Evolutionary conservation across 2,797 vertebrate genomes (phyloP), one percentile per base, ranked within the genome.

Genomic region (Sitta carolinensis): DNA sequence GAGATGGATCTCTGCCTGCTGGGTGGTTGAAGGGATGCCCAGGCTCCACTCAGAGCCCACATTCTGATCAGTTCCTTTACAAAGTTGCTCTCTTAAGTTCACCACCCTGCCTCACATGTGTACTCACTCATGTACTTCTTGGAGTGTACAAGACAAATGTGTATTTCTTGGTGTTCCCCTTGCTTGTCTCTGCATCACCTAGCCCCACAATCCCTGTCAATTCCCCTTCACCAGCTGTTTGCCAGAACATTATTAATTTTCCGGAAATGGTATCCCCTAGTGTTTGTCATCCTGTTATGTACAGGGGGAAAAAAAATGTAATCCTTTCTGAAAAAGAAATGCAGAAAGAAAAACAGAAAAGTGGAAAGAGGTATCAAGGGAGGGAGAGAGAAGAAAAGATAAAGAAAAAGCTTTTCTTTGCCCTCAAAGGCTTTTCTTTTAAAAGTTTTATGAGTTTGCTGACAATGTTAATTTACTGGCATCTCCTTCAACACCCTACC

Each of bases 391-490:
- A 78, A 89, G 32, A 57, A 84, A 94, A 96, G 30, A 84, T 81
- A 32, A 96, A 96, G 14, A 96, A 89, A 84, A 75, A 66, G 26
- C 38, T 79, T 90, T 70, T 77, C 70, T 95, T 94, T 89, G 36
- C 51, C 57, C 54, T 94, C 47, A 52, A 79, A 96, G 76, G 54
- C 23, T 75, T 96, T 95, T 95, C 26, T 67, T 95, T 83, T 92
- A 94, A 95, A 96, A 45, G 61, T 96, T 96, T 97, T 96, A 96
- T 92, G 94, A 97, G 50, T 84, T 93, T 89, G 81, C 93, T 97
- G 96, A 97, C 94, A 96, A 93, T 50, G 47, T 83, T 88, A 69
- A 96, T 95, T 96, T 95, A 91, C 51, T 48, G 36, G 68, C 64
- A 66, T 94, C 84, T 97, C 96, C 78, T 94, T 96, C 94, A 93